Base-by-base conservation (phyloP, 2,888 invertebrate genomes). In the Polietes domitor region DNA sequence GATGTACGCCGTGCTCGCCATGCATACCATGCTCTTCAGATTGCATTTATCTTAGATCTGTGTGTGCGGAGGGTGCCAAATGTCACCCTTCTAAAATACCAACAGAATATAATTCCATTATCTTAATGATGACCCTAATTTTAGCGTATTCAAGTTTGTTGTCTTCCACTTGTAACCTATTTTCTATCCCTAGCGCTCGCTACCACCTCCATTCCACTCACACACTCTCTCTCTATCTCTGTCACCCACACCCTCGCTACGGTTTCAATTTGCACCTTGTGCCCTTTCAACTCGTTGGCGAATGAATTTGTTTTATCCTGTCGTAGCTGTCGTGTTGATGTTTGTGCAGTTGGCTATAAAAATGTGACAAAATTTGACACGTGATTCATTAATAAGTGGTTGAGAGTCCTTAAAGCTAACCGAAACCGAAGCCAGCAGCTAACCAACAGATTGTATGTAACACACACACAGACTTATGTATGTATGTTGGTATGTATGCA, bases 351-450 rank as follows among this genome's bases (percentile, higher is more conserved):
- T 68, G 43, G 24, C 41, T 76, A 81, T 76, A 72, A 68, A 79
- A 84, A 78, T 84, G 81, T 81, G 81, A 81, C 75, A 81, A 81
- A 73, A 76, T 84, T 72, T 53, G 84, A 78, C 84, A 84, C 84
- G 84, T 84, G 84, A 84, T 81, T 79, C 76, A 81, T 81, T 84
- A 81, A 78, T 72, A 79, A 78, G 75, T 78, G 75, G 65, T 70
- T 76, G 73, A 50, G 32, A 28, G 21, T 63, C 41, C 72, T 81
- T 72, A 32, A 63, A 78, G 68, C 24, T 65, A 76, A 6, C n/a
- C 24, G 43, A 58, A 74, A 32, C 50, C 47, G 41, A 74, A 68
- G 37, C 73, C 24, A 71, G 9, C 19, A 63, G 28, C 37, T 7
- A 61, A 65, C 37, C 15, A 65, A 47, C 70, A 80, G 65, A 50